Percentiles rank a stretch among this genome's conserved stretches.
phyloP scores from a whole-genome alignment of 1,140 invertebrate genomes.

The Copidosoma floridanum region DNA sequence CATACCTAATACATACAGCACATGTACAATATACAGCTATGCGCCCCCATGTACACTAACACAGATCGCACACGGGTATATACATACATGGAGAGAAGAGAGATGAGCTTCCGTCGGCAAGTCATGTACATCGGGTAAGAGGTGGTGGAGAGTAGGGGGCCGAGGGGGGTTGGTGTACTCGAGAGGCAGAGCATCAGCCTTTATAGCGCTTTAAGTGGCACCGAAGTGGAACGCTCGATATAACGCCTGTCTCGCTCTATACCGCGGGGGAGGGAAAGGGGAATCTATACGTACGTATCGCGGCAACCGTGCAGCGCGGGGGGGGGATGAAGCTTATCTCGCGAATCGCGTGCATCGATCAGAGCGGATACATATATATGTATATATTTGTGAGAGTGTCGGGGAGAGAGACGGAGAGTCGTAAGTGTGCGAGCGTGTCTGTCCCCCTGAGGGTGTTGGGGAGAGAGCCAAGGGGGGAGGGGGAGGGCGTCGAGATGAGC shows the following conservation, averaged over 20 bases:
- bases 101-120: constrained; percentile 11
- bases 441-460: too few relatives aligned
- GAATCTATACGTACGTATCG: not conserved
- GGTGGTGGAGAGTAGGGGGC: too few relatives aligned
- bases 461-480: not conserved
- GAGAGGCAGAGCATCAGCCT: not conserved
- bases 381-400: too few relatives aligned
- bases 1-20: too few relatives aligned
- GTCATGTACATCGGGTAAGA: constrained; percentile 2
- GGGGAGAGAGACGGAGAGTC: too few relatives aligned
- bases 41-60: too few relatives aligned
- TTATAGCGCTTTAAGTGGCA: constrained; percentile 32
- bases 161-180: too few relatives aligned
- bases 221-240: constrained; percentile 39
- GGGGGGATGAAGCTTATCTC: constrained; percentile 6
- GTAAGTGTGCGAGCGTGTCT: not conserved
- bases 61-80: too few relatives aligned
- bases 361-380: too few relatives aligned
- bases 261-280: not conserved
- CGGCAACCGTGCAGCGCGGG: not conserved
- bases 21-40: too few relatives aligned
- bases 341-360: constrained; percentile 16
- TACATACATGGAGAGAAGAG: too few relatives aligned
- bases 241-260: constrained; percentile 15
- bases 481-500: not conserved